Conservation (phyloP, 2,888 invertebrate species). For the Sarcophaga variegata region DNA sequence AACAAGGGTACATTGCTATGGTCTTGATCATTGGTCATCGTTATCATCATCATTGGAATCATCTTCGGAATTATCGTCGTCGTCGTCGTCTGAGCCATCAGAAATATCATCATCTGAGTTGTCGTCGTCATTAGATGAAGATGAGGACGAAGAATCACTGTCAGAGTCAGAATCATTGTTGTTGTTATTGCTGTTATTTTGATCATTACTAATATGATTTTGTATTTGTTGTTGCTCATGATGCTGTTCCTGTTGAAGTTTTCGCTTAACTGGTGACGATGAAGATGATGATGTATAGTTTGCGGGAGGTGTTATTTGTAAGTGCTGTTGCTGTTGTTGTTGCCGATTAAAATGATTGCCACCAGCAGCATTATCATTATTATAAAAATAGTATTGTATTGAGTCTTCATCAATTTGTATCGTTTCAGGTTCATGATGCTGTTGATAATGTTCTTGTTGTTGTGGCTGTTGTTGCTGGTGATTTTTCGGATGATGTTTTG, state of each 20-base stretch:
- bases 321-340: constrained; percentile 50
- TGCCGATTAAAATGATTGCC: constrained; percentile 62
- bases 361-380: constrained; percentile 4
- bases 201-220: constrained; percentile 39
- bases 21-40: constrained; percentile 68
- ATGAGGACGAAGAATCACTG: constrained; percentile 75
- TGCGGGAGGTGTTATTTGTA: constrained; percentile 56
- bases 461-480: constrained; percentile 57
- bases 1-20: constrained; percentile 66
- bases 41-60: constrained; percentile 73
- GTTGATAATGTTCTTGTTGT: constrained; percentile 64
- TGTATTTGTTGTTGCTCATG: constrained; percentile 67
- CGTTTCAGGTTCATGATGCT: constrained; percentile 72
- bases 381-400: constrained; percentile 41
- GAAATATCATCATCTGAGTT: constrained; percentile 72
- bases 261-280: constrained; percentile 21
- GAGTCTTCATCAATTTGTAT: constrained; percentile 66
- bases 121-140: constrained; percentile 76
- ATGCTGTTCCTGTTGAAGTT: constrained; percentile 55
- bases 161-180: constrained; percentile 70
- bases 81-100: constrained; percentile 65
- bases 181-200: constrained; percentile 23
- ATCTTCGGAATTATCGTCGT: constrained; percentile 71
- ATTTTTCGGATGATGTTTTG: constrained; percentile 64
- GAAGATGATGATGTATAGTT: constrained; percentile 38